Base-by-base conservation (phyloP, 2,113 vertebrate genomes). In the Labeo catla region DNA sequence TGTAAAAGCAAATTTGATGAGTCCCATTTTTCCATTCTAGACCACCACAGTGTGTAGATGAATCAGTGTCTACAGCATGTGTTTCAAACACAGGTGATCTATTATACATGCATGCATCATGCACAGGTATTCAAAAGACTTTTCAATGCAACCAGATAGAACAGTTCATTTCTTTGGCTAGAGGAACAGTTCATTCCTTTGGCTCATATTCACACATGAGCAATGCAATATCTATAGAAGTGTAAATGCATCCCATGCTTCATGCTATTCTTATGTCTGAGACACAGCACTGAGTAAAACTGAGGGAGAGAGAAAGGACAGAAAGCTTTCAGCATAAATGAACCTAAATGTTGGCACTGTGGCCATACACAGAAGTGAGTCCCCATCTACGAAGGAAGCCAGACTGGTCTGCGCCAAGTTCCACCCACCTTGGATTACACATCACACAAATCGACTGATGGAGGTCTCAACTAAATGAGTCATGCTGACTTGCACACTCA, bases 321-420 rank as follows among this genome's bases (percentile, higher is more conserved):
- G 47, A 49, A 79, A 54, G 10, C 10, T 19, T 61, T 65, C 11
- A 3, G 86, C 84, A 89, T 91, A 89, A 87, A 91, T 91, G 43
- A 89, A 91, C 89, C 39, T 77, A 88, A 87, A 91, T 89, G 81
- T 88, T 91, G 87, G 90, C 66, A 80, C 70, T 49, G 87, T 84
- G 84, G 86, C 89, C 59, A 9, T 21, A 47, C 70, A 86, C 81
- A 21, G 50, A 61, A 87, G 84, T 59, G 50, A 85, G 28, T 49
- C 84, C 81, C 84, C 90, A 87, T 77, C 83, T 86, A 87, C 9
- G 4, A 68, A 85, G 83, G 85, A 61, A 74, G 72, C 49, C 59
- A 54, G 66, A 76, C 80, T 36, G 83, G 73, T 73, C 81, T 63
- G 68, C 54, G 84, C 86, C 86, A 88, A 77, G 68, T 73, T 84